Percentiles rank a stretch among this genome's conserved stretches.
These are phyloP conservation scores for Akabosia matsudoensis DNA, from an alignment of 1,140 invertebrate species.

Conservation along the genomic window DNA sequence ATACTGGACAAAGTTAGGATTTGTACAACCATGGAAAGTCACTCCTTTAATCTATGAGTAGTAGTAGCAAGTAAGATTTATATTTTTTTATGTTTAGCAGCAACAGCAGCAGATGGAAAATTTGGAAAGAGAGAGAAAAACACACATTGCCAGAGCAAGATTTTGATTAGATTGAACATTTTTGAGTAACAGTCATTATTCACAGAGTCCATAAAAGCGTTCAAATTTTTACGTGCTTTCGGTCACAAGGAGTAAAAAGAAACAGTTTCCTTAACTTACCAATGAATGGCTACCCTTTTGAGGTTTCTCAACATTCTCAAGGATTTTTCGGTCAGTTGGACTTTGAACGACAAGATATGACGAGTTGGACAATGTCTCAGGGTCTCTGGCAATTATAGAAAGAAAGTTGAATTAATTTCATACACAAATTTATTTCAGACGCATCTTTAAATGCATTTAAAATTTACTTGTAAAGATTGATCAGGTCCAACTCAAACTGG, in stretches of 20 bases:
- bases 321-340: conserved; percentile 66
- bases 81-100: too few relatives aligned
- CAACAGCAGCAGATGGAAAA: conserved; percentile 52
- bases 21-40: conserved; percentile 89
- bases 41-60: conserved; percentile 78
- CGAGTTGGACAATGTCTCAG: conserved; percentile 64
- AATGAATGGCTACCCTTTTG: conserved; percentile 47
- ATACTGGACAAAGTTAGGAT: conserved; percentile 88
- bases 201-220: too few relatives aligned
- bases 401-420: neutral
- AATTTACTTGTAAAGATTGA: conserved; percentile 73
- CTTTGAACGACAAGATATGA: conserved; percentile 91
- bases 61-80: neutral
- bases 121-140: conserved; percentile 39
- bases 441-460: conserved; percentile 9
- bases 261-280: too few relatives aligned
- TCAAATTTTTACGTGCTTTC: too few relatives aligned
- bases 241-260: too few relatives aligned
- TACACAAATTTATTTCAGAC: conserved; percentile 10
- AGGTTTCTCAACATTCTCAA: conserved; percentile 51
- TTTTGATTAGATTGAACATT: neutral
- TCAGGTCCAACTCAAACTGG: conserved; percentile 92
- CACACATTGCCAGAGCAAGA: neutral
- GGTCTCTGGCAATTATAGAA: conserved; percentile 53
- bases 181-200: neutral